Evolutionary conservation across 2,797 vertebrate genomes (phyloP).

Genomic region (Coranthus polyacanthus): DNA sequence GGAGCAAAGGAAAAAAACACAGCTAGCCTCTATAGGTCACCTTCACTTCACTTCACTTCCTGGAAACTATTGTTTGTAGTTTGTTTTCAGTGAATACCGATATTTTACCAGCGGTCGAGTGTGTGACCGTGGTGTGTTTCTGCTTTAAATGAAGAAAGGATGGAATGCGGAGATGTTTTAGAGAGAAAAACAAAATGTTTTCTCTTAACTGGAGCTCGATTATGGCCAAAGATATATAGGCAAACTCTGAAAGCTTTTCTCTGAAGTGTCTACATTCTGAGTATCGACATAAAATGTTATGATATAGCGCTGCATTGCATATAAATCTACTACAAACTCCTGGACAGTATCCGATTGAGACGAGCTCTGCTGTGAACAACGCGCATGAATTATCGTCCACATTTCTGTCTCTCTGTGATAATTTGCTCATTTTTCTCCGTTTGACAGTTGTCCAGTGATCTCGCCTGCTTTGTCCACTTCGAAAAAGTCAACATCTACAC

Average conservation of each 20-base stretch:
- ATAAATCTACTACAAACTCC: too few species aligned
- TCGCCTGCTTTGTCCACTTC: conserved; percentile 90
- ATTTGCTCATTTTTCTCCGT: conserved; percentile 7
- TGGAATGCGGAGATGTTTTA: conserved; percentile 9
- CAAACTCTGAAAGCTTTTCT: too few species aligned
- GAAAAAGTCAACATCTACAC: conserved; percentile 91
- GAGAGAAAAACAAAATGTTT: conserved; percentile 11
- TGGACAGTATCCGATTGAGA: neutral
- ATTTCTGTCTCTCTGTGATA: neutral
- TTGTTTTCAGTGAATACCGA: conserved; percentile 5
- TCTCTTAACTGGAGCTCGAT: neutral
- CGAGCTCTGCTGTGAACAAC: neutral
- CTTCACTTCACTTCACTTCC: neutral
- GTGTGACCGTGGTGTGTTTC: conserved; percentile 33
- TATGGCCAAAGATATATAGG: conserved; percentile 9
- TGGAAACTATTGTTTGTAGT: neutral
- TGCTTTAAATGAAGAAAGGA: conserved; percentile 24
- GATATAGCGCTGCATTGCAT: too few species aligned
- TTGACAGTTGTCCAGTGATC: conserved; percentile 88
- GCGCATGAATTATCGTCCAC: neutral
- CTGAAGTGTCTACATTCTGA: conserved; percentile 4
- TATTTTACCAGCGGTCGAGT: conserved; percentile 3
- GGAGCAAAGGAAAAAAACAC: too few species aligned
- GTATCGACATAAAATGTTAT: neutral
- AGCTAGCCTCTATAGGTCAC: neutral